phyloP scores from a whole-genome alignment of 2,113 vertebrate genomes.

The Picathartes gymnocephalus region DNA sequence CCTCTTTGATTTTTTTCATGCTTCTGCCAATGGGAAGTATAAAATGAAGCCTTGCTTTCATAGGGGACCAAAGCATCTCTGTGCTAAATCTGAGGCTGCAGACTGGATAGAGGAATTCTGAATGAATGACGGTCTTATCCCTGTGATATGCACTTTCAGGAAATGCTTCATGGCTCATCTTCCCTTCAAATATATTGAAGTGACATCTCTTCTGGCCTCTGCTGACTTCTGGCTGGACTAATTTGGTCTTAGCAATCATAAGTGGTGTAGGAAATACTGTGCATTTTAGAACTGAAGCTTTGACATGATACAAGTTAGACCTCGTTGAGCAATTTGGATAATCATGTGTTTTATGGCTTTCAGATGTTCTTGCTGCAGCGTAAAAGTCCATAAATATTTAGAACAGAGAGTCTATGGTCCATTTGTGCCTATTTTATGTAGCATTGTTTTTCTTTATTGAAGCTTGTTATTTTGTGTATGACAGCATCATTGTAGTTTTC shows the following conservation, averaged over 20 bases:
- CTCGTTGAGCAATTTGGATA: slow-evolving; percentile 25
- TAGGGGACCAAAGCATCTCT: neutral
- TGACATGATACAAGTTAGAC: slow-evolving; percentile 16
- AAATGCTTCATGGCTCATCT: neutral
- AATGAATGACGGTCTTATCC: neutral
- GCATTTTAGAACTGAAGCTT: slow-evolving; percentile 15
- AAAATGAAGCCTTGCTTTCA: neutral
- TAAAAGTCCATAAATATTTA: slow-evolving; percentile 61
- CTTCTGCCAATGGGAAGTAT: neutral
- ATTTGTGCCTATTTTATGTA: slow-evolving; percentile 26
- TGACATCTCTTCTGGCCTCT: neutral
- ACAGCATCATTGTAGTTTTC: neutral
- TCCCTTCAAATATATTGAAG: neutral
- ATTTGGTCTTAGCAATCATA: neutral
- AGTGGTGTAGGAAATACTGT: neutral
- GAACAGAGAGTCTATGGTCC: neutral
- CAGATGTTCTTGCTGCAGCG: neutral
- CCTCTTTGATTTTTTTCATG: neutral
- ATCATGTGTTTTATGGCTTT: slow-evolving; percentile 38
- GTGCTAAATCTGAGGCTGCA: neutral
- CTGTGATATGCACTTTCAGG: neutral
- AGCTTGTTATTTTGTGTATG: neutral
- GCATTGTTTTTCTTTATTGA: slow-evolving; percentile 10
- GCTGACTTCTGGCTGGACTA: neutral
- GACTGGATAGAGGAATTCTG: neutral